A percentile compares a stretch with the other conserved stretches of the same genome.
Evolutionary conservation across 35 echinoderm and acorn worm species (phyloP).

Genomic region (Strongylocentrotus purpuratus): DNA sequence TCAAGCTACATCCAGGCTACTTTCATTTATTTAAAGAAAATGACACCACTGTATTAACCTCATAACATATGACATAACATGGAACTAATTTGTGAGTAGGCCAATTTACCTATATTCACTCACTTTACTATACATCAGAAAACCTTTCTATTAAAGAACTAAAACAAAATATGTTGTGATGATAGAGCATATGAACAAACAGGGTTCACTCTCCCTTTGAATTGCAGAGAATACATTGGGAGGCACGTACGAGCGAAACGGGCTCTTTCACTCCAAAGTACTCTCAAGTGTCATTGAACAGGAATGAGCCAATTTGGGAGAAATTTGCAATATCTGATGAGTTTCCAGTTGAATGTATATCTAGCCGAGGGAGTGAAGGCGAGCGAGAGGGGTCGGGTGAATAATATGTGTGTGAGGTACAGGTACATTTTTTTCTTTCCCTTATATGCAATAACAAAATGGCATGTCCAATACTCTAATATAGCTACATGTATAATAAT

Average conservation of each 20-base stretch:
- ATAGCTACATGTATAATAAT: not conserved
- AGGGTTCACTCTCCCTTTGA: not conserved
- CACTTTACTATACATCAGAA: not conserved
- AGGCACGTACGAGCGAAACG: not conserved
- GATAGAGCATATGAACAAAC: not conserved
- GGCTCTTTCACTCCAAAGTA: conserved; percentile 8
- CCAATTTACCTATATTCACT: not conserved
- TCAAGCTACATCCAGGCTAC: too few relatives aligned
- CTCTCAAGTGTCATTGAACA: conserved; percentile 11
- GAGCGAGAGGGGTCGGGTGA: not conserved
- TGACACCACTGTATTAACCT: too few relatives aligned
- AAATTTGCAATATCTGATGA: conserved; percentile 19
- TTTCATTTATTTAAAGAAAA: too few relatives aligned
- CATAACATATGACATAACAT: too few relatives aligned
- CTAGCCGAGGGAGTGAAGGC: not conserved
- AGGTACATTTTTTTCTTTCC: not conserved
- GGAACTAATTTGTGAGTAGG: not conserved
- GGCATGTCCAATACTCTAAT: too few relatives aligned
- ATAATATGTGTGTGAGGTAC: not conserved
- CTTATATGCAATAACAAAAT: too few relatives aligned
- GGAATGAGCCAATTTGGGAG: conserved; percentile 15
- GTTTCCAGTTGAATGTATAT: conserved; percentile 1
- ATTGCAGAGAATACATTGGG: not conserved
- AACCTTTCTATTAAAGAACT: not conserved
- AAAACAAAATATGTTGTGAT: not conserved